These are phyloP conservation scores for Polymixis lichenea DNA, from an alignment of 2,888 invertebrate species.

Conservation along the genomic window DNA sequence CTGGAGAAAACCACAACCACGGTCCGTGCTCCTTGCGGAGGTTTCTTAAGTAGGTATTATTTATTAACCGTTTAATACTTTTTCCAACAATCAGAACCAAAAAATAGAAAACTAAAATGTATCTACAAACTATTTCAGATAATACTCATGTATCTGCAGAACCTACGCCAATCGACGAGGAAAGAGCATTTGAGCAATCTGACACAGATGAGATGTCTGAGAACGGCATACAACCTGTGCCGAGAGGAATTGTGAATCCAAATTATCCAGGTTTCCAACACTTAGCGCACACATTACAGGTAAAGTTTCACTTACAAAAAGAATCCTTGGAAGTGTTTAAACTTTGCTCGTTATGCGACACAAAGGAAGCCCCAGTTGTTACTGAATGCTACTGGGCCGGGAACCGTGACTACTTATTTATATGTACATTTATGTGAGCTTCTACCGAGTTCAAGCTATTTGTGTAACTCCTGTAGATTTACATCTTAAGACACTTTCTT, in stretches of 20 bases:
- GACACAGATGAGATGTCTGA: conserved; percentile 90
- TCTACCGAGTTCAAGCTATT: conserved; percentile 16
- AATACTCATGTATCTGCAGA: conserved; percentile 78
- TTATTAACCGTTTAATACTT: not conserved
- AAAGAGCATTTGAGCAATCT: conserved; percentile 90
- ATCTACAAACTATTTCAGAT: conserved; percentile 62
- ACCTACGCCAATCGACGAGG: conserved; percentile 87
- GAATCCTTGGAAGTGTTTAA: conserved; percentile 74
- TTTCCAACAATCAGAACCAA: not conserved
- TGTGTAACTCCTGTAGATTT: conserved; percentile 21
- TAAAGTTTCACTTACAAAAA: conserved; percentile 71
- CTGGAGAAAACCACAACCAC: conserved; percentile 74
- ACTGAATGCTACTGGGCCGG: conserved; percentile 61
- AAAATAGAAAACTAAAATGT: not conserved
- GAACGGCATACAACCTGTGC: conserved; percentile 83
- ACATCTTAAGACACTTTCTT: conserved; percentile 23
- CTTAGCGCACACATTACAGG: conserved; percentile 93
- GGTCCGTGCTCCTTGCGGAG: conserved; percentile 66
- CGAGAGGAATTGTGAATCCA: conserved; percentile 95
- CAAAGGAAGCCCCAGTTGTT: conserved; percentile 77
- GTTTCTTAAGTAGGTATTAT: conserved; percentile 70
- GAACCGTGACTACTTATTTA: conserved; percentile 39
- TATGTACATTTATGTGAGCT: conserved; percentile 28
- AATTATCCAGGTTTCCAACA: conserved; percentile 96
- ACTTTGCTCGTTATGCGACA: conserved; percentile 69